A percentile compares a stretch with the other conserved stretches of the same genome.
Evolutionary conservation across 2,113 vertebrate genomes (phyloP).

Genomic region (Oreotragus oreotragus): DNA sequence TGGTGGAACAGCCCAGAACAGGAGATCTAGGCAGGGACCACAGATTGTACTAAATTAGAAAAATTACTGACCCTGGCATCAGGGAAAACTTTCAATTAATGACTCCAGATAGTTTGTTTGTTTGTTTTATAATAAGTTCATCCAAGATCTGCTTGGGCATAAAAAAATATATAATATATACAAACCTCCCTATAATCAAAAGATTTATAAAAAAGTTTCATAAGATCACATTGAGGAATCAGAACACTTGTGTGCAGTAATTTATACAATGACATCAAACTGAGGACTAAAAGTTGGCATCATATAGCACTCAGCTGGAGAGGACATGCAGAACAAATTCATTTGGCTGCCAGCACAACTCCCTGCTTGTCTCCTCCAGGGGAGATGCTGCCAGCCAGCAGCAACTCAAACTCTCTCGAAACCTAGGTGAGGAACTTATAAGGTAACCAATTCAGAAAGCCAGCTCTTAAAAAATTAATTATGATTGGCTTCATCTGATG

Average conservation of each 20-base stretch:
- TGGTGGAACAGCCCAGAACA: not conserved
- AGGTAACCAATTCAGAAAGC: constrained; percentile 28
- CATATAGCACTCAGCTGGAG: not conserved
- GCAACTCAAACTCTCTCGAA: not conserved
- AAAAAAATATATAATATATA: not conserved
- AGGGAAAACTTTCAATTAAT: not conserved
- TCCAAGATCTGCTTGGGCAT: not conserved
- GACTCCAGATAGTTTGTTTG: not conserved
- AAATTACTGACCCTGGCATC: not conserved
- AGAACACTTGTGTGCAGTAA: not conserved
- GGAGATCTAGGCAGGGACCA: not conserved
- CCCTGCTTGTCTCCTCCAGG: not conserved
- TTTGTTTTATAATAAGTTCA: not conserved
- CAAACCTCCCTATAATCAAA: not conserved
- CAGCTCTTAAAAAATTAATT: not conserved
- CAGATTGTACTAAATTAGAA: not conserved
- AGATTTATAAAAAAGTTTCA: not conserved
- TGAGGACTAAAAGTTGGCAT: not conserved
- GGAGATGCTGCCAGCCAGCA: not conserved
- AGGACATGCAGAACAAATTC: not conserved
- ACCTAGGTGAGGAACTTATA: not conserved
- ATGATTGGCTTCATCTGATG: not conserved
- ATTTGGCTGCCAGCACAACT: not conserved
- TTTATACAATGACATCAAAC: not conserved
- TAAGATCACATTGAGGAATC: not conserved